Percentiles rank a stretch among this genome's conserved stretches.
Conservation (phyloP, 1,140 invertebrate species). For the Leptinotarsa defecta region DNA sequence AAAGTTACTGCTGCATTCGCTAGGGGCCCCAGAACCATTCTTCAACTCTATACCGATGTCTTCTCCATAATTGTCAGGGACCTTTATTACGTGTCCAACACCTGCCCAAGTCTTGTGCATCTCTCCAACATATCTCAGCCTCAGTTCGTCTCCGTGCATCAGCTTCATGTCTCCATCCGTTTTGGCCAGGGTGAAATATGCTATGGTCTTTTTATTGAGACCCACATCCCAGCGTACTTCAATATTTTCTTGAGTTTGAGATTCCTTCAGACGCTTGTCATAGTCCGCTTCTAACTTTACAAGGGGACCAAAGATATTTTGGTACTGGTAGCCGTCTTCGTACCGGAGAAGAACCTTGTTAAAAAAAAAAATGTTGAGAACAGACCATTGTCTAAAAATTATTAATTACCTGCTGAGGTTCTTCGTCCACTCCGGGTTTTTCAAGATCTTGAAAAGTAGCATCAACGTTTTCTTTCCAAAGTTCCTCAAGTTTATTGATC, state of each 20-base stretch:
- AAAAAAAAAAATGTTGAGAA: neutral
- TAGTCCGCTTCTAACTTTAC: slow-evolving; percentile 98
- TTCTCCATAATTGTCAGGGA: slow-evolving; percentile 98
- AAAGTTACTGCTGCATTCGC: slow-evolving; percentile 93
- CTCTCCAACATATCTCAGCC: slow-evolving; percentile 92
- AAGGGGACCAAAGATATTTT: slow-evolving; percentile 96
- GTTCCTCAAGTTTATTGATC: slow-evolving; percentile 96
- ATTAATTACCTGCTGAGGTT: slow-evolving; percentile 88
- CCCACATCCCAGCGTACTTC: slow-evolving; percentile 98
- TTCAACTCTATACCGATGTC: slow-evolving; percentile 98
- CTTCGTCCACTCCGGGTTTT: slow-evolving; percentile 96
- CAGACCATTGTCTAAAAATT: neutral
- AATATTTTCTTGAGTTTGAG: slow-evolving; percentile 97
- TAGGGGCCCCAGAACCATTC: slow-evolving; percentile 84
- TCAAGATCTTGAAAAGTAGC: slow-evolving; percentile 97
- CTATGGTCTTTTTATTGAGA: slow-evolving; percentile 96
- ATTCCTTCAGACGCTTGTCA: slow-evolving; percentile 97
- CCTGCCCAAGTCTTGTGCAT: slow-evolving; percentile 92
- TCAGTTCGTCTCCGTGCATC: slow-evolving; percentile 99
- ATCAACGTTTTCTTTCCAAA: slow-evolving; percentile 98
- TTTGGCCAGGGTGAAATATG: slow-evolving; percentile 96
- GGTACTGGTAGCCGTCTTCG: slow-evolving; percentile 98
- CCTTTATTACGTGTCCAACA: slow-evolving; percentile 96
- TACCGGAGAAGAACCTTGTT: slow-evolving; percentile 66
- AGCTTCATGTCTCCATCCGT: slow-evolving; percentile 98